Evolutionary conservation across 1,140 invertebrate genomes (phyloP), one percentile per base, ranked within the genome.

Genomic region (Papilio polytes): DNA sequence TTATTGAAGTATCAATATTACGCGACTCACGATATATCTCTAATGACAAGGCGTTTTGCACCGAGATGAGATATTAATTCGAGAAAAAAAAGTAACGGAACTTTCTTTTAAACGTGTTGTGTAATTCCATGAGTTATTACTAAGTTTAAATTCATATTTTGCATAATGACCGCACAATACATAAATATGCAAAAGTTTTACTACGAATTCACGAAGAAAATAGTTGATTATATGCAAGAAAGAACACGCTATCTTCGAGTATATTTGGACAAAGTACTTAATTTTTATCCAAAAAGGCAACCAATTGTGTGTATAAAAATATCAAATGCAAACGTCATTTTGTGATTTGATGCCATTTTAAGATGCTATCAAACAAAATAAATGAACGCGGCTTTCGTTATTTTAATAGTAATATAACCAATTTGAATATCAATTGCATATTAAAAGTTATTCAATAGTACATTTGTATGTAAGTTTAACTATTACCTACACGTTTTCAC

Each of bases 121-220:
- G 36, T 78, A 78, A 78, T 44, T 63, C 56, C 46, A 66, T 78
- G 74, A 53, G 20, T 31, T 56, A 77, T 77, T 77, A 78, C 53
- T 78, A 78, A 78, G 76, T 56, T 36, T 78, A 78, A 44, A 63
- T 66, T 41, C 59, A 78, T 66, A 78, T 78, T 78, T 78, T 78
- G 77, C 77, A 78, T 78, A 78, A 78, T 78, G 22, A 77, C 31
- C 74, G 9, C 26, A 77, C 48, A 51, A 9, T 51, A 22, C 20
- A 36, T 77, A 26, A 77, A 56, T 77, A 77, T 59, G 74, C 74
- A 53, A 56, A 13, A 53, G 48, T 15, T 20, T 74, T 74, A 6
- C 41, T 15, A 76, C 26, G 26, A 53, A 77, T 77, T 77, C n/a
- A 76, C 44, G n/a, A 66, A 26, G 63, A 66, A 66, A 26, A 26